Evolutionary conservation across 2,797 vertebrate genomes (phyloP), one percentile per base, ranked within the genome.

Genomic region (Clarias fuscus): DNA sequence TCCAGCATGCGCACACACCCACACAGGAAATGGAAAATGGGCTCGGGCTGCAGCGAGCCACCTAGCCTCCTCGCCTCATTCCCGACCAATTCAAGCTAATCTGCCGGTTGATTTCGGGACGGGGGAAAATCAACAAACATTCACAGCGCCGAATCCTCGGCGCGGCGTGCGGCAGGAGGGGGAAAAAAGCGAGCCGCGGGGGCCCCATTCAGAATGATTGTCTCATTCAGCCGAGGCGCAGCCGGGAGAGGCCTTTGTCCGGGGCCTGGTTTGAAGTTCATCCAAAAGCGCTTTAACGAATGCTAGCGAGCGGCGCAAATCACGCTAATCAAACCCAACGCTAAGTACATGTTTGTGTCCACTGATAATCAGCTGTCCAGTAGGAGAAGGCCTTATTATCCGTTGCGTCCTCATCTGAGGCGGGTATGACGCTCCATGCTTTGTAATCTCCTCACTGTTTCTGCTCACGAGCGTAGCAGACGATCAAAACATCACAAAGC

Each of bases 41-140:
- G 86, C 77, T 88, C 65, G 79, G 85, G 85, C 81, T 83, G 85
- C 82, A 70, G 87, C 67, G 53, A 89, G 88, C 88, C 85, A 87
- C 89, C 89, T 86, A 83, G 89, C 88, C 87, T 89, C 86, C 78
- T 77, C 79, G 86, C 88, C 89, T 90, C 88, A 85, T 89, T 91
- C 90, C 86, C 88, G 75, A 90, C 89, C 91, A 87, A 90, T 90
- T 90, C 86, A 89, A 87, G 83, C 88, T 89, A 90, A 90, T 90
- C 88, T 88, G 88, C 85, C 68, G 76, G 83, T 85, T 82, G 87
- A 91, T 91, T 91, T 89, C 83, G 65, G 88, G 70, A 88, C 85
- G 77, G 88, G 70, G 86, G 80, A 77, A 88, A 88, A 89, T 91
- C 89, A 91, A 91, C 90, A 91, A 90, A 91, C 89, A 91, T 88